Evolutionary conservation across 2,888 invertebrate genomes (phyloP).

Genomic region (Hirtodrosophila confusa): DNA sequence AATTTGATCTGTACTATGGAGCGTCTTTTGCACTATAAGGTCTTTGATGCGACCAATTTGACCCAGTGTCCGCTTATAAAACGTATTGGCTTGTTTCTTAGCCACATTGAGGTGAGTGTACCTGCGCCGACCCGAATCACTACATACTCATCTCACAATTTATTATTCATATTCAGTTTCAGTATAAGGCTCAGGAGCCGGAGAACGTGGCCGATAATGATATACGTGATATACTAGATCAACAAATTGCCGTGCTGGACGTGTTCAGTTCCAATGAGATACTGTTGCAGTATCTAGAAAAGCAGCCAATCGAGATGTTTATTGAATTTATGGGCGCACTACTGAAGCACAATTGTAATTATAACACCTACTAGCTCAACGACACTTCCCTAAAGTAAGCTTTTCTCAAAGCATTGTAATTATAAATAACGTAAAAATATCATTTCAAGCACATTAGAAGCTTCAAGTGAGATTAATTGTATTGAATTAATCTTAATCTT

Average conservation of each 20-base stretch:
- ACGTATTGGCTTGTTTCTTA: slow-evolving; percentile 80
- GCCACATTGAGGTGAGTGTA: slow-evolving; percentile 75
- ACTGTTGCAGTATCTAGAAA: slow-evolving; percentile 69
- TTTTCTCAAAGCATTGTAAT: no score
- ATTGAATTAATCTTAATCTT: no score
- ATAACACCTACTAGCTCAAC: not conserved
- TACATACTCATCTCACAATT: not conserved
- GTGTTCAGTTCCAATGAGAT: slow-evolving; percentile 63
- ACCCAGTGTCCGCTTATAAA: slow-evolving; percentile 80
- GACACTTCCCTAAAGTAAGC: not conserved
- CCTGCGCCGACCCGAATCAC: no score
- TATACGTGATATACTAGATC: slow-evolving; percentile 65
- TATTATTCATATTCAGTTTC: slow-evolving; percentile 58
- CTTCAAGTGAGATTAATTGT: no score
- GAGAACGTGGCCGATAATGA: slow-evolving; percentile 58
- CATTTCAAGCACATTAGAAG: no score
- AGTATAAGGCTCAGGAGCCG: slow-evolving; percentile 66
- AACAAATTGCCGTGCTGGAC: slow-evolving; percentile 61
- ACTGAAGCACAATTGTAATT: slow-evolving; percentile 67
- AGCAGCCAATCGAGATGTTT: slow-evolving; percentile 77
- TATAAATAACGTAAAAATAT: no score
- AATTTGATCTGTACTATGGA: slow-evolving; percentile 70
- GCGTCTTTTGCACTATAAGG: slow-evolving; percentile 72
- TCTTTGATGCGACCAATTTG: slow-evolving; percentile 64
- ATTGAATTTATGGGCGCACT: slow-evolving; percentile 67